Evolutionary conservation across 2,888 invertebrate genomes (phyloP), one percentile per base, ranked within the genome.

Genomic region (Hyles lineata): DNA sequence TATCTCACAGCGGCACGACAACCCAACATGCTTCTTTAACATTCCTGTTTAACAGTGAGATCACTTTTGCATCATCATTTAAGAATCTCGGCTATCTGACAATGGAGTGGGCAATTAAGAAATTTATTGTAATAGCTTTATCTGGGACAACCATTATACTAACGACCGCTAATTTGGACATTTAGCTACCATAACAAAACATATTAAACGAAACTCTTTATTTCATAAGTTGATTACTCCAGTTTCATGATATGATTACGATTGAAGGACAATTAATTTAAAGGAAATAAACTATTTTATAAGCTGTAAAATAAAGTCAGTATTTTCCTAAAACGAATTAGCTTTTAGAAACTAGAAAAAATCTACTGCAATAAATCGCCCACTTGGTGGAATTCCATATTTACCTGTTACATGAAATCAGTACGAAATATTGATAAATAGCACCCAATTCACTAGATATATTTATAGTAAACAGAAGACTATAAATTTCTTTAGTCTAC

Each of bases 101-200:
- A 87, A 86, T 85, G 79, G 79, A 75, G 76, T 74, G 75, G 84
- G 87, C 92, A 92, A 93, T 93, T 93, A 94, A 92, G 90, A 91
- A 91, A 93, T 93, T 91, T 91, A 91, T 91, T 89, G 87, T 90
- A 87, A 90, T 87, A 86, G 86, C 87, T 86, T 81, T 89, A 91
- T 91, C 88, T 91, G 88, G 93, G 87, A 82, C 91, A 83, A 75
- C 89, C 88, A 91, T 93, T 92, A 90, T 82, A 77, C 86, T 92
- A 92, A 92, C 90, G 90, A 90, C 84, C 81, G 78, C 87, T 92
- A 90, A 91, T 92, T 91, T 85, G 80, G 82, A 85, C 82, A 80
- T 82, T 82, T 80, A 80, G 78, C 67, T 67, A 78, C 77, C 78
- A 74, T 77, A 77, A 78, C 77, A 79, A 80, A 67, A 71, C 52